Evolutionary conservation across 2,797 vertebrate genomes (phyloP).

Genomic region (Psittacula derbiana): DNA sequence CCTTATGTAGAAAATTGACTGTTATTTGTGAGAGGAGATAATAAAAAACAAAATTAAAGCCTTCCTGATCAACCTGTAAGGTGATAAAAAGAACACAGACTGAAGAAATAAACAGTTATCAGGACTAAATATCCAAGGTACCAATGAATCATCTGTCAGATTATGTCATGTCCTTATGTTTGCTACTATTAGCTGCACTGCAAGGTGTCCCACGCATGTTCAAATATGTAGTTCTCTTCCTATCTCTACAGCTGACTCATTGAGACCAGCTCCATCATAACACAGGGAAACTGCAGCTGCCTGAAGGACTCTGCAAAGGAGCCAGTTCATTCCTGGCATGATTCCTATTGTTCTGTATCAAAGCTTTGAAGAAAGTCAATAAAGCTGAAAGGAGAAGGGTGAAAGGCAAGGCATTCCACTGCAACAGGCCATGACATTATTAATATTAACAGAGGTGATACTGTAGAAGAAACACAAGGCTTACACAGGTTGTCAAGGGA

Average conservation of each 20-base stretch:
- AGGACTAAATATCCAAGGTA: slow-evolving; percentile 3
- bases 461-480: not conserved
- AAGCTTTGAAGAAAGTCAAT: slow-evolving; percentile 42
- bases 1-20: not conserved
- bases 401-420: not conserved
- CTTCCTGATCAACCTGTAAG: not conserved
- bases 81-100: not conserved
- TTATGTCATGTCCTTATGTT: not conserved
- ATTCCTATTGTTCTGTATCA: slow-evolving; percentile 36
- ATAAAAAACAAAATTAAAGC: not conserved
- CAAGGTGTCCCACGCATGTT: slow-evolving; percentile 7
- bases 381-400: slow-evolving; percentile 20
- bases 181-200: slow-evolving; percentile 27
- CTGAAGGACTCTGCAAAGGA: slow-evolving; percentile 12
- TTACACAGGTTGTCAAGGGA: not conserved
- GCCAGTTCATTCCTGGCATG: not conserved
- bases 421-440: not conserved
- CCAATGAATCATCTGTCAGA: slow-evolving; percentile 14
- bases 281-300: not conserved
- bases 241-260: slow-evolving; percentile 2
- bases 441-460: not conserved
- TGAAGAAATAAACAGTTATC: not conserved
- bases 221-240: not conserved
- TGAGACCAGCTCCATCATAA: slow-evolving; percentile 28
- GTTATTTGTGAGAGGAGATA: not conserved